Conservation (phyloP, 1,140 invertebrate species). For the Pseudomyrmex gracilis region DNA sequence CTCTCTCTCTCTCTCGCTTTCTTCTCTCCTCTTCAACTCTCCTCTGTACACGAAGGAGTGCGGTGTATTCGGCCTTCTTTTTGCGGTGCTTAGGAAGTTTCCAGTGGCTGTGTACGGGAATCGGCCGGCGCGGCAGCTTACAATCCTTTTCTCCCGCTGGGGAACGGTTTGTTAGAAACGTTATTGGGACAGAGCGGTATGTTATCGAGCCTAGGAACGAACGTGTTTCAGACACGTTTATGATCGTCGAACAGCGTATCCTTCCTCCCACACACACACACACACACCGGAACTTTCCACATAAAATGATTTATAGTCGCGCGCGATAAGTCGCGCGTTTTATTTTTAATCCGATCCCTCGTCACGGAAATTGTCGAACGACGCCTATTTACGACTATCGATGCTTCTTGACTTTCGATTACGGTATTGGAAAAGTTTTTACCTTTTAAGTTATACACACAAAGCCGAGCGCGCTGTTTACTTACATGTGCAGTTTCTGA, state of each 20-base stretch:
- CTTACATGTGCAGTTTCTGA: conserved; percentile 1
- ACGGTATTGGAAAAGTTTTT: neutral
- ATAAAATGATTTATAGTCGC: conserved; percentile 52
- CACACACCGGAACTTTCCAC: conserved; percentile 36
- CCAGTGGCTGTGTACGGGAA: conserved; percentile 45
- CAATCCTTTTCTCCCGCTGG: conserved; percentile 13
- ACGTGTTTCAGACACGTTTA: conserved; percentile 59
- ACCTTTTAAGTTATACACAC: neutral
- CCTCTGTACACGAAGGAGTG: neutral
- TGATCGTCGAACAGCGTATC: conserved; percentile 52
- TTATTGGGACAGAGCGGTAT: conserved; percentile 57
- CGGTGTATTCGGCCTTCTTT: conserved; percentile 37
- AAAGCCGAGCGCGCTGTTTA: neutral
- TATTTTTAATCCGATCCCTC: conserved; percentile 41
- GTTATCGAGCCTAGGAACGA: conserved; percentile 51
- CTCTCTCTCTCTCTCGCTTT: neutral
- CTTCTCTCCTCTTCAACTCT: conserved; percentile 20
- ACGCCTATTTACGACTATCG: neutral
- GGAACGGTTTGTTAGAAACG: conserved; percentile 51
- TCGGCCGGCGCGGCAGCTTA: conserved; percentile 5
- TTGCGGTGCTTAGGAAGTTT: conserved; percentile 52
- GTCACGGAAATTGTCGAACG: conserved; percentile 20
- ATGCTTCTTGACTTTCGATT: neutral
- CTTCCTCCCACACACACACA: neutral
- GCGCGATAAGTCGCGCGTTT: conserved; percentile 54